phyloP scores from a whole-genome alignment of 2,797 vertebrate species.

The Chelmon rostratus region DNA sequence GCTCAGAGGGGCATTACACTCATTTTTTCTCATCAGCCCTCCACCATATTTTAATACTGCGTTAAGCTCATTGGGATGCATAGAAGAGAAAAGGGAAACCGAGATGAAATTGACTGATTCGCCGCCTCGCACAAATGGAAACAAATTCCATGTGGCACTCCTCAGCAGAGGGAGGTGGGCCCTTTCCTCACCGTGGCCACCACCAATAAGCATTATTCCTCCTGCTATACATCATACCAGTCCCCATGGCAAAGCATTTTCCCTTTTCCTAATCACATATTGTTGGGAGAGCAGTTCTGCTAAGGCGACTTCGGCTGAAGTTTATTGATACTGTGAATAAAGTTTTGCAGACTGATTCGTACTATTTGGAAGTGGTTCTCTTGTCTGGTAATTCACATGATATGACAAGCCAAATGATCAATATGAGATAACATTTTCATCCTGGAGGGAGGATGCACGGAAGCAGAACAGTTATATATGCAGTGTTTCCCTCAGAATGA shows the following conservation, averaged over 20 bases:
- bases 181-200: slow-evolving; percentile 42
- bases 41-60: slow-evolving; percentile 73
- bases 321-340: slow-evolving; percentile 51
- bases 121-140: slow-evolving; percentile 78
- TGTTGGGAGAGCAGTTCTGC: slow-evolving; percentile 25
- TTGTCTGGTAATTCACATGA: slow-evolving; percentile 45
- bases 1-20: slow-evolving; percentile 55
- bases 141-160: slow-evolving; percentile 77
- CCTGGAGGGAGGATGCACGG: slow-evolving; percentile 39
- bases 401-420: slow-evolving; percentile 56
- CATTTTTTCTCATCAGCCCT: slow-evolving; percentile 73
- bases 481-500: background rate
- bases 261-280: slow-evolving; percentile 37
- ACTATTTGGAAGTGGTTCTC: slow-evolving; percentile 49
- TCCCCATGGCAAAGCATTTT: slow-evolving; percentile 27
- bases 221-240: slow-evolving; percentile 43
- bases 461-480: slow-evolving; percentile 42
- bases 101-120: slow-evolving; percentile 82
- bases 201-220: slow-evolving; percentile 47
- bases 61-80: slow-evolving; percentile 80
- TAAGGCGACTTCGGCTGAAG: slow-evolving; percentile 25
- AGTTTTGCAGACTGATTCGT: slow-evolving; percentile 49
- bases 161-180: slow-evolving; percentile 51
- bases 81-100: slow-evolving; percentile 65
- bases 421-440: slow-evolving; percentile 46